A percentile compares a stretch with the other conserved stretches of the same genome.
phyloP scores from a whole-genome alignment of 2,113 vertebrate species.

The Chaetodon trifascialis region DNA sequence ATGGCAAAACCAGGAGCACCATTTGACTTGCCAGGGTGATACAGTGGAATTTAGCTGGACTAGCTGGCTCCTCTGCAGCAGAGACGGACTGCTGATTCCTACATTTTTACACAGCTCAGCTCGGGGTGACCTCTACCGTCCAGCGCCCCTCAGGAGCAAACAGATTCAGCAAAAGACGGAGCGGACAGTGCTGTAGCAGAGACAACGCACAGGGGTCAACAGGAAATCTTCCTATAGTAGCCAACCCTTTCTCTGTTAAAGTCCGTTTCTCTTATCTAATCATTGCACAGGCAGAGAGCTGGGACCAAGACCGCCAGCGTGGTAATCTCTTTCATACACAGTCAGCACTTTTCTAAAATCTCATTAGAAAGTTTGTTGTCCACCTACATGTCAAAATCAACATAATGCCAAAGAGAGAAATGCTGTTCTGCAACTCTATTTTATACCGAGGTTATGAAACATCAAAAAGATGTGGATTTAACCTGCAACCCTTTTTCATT shows the following conservation, averaged over 20 bases:
- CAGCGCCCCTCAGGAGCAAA: conserved; percentile 61
- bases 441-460: background rate
- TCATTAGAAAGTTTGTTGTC: conserved; percentile 65
- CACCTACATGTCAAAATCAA: conserved; percentile 55
- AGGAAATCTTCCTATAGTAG: conserved; percentile 45
- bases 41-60: conserved; percentile 34
- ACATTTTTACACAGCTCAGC: conserved; percentile 67
- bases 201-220: conserved; percentile 64
- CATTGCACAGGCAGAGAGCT: conserved; percentile 59
- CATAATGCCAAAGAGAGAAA: conserved; percentile 25
- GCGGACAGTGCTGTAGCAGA: conserved; percentile 54
- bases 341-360: conserved; percentile 74
- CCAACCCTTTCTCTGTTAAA: conserved; percentile 23
- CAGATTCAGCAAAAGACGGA: conserved; percentile 65
- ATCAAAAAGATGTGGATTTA: background rate
- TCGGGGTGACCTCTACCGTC: conserved; percentile 75
- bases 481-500: too few relatives aligned
- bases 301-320: conserved; percentile 29
- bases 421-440: conserved; percentile 12
- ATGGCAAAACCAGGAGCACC: background rate
- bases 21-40: conserved; percentile 35
- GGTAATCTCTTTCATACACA: conserved; percentile 66
- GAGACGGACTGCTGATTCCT: conserved; percentile 70
- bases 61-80: conserved; percentile 60
- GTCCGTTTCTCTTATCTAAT: conserved; percentile 72